Base-by-base conservation (phyloP, 1,140 invertebrate species). In the Adoxophyes honmai region DNA sequence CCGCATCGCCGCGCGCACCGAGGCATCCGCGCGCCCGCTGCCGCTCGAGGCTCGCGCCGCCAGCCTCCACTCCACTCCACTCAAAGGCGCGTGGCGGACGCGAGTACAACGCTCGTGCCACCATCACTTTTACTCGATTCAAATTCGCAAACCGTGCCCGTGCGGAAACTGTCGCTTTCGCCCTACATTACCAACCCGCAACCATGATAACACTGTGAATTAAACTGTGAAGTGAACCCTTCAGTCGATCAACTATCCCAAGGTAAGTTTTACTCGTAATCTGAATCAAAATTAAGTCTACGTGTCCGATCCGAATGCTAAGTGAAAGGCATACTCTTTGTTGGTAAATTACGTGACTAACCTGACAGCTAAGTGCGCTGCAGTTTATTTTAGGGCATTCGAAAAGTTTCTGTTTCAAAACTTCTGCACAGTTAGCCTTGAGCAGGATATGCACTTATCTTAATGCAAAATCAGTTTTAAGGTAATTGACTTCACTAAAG, bases 241-340 rank as follows among this genome's bases (percentile, higher is more conserved):
- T 65, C 37, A 33, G 54, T 60, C 58, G 33, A 70, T 59, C 57
- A 72, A 64, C 65, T 55, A 66, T 63, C 61, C 62, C 72, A 81
- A 82, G 79, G 81, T 83, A 68, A 77, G 78, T 75, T 44, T 59
- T 57, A 73, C 78, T 60, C 62, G 55, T 58, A 60, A 51, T 61
- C 60, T 72, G 64, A 70, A 60, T 65, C 59, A 76, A 75, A 81
- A 77, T 80, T 72, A 71, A 73, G 75, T 70, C 67, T 80, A 86
- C 83, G 83, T 85, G 83, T 86, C 83, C 83, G 70, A 73, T 85
- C 59, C 70, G 78, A 83, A 76, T 79, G 76, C 68, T 78, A 75
- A 86, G 84, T 87, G 84, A 87, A 87, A 87, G 81, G 84, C 74
- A 70, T 83, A 82, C 75, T 81, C 81, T 81, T 84, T 81, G 74